Evolutionary conservation across 2,888 invertebrate genomes (phyloP).

Genomic region (Glyphotaelius pellucidus): DNA sequence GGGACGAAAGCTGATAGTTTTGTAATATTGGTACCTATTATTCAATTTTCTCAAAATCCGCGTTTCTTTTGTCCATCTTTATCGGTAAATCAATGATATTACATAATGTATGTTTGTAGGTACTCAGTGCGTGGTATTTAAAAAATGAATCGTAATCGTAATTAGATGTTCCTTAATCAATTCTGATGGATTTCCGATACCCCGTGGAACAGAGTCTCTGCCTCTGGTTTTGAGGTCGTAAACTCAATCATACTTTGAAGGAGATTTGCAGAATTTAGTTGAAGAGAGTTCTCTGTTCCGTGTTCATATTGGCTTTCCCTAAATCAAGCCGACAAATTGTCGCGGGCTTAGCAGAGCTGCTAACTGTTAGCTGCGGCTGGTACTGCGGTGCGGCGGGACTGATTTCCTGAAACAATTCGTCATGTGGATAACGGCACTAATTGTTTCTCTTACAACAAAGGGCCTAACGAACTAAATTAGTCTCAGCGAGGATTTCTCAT

Average conservation of each 20-base stretch:
- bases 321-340: constrained; percentile 36
- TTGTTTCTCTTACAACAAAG: constrained; percentile 22
- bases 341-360: constrained; percentile 13
- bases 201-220: neutral
- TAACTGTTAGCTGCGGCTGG: neutral
- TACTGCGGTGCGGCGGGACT: neutral
- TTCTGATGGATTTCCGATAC: neutral
- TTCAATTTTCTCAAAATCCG: too few species aligned
- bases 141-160: too few species aligned
- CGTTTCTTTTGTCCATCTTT: too few species aligned
- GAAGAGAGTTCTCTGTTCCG: neutral
- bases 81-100: too few species aligned
- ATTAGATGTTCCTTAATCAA: neutral
- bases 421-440: constrained; percentile 4
- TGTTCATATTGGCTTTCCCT: constrained; percentile 20
- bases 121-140: too few species aligned
- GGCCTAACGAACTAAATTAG: neutral
- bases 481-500: neutral
- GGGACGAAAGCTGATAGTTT: too few species aligned
- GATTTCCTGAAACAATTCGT: constrained; percentile 22
- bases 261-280: constrained; percentile 30
- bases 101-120: too few species aligned
- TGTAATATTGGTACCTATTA: too few species aligned
- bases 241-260: constrained; percentile 25
- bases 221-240: neutral